Evolutionary conservation across 2,113 vertebrate genomes (phyloP), one percentile per base, ranked within the genome.

Genomic region (Pao palembangensis): DNA sequence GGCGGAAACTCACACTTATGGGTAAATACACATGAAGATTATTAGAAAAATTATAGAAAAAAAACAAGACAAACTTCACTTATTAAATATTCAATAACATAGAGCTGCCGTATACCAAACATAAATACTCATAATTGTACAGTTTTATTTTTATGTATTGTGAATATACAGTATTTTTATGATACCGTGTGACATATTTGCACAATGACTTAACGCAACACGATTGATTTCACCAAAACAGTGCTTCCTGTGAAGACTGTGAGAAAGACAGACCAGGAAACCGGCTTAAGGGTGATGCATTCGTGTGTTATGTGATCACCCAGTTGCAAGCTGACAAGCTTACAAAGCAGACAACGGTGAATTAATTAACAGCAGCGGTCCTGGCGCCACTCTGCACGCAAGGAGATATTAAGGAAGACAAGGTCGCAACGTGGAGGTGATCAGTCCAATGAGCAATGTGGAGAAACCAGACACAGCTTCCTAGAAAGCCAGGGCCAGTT

Each of bases 301-400:
- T 61, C 61, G 55, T 64, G 60, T 67, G 73, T 64, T 55, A 75
- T 66, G 80, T 67, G 81, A 84, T 80, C 78, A 64, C 69, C 69
- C 41, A 49, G 41, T 77, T 71, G 63, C 82, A 52, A 48, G 47
- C 47, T 49, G 47, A 49, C 47, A 49, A 49, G 67, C 79, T 71
- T 67, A 71, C 77, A 79, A 77, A 83, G 81, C 54, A 64, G 84
- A 88, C 84, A 82, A 76, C 55, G 55, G 81, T 74, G 79, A 89
- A 90, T 91, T 89, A 88, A 91, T 91, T 89, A 90, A 67, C 72
- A 66, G 71, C 63, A 54, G 72, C 78, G 71, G 48, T 67, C 58
- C 78, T 81, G 85, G 84, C 82, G 69, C 76, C 63, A 28, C 15
- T 44, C 58, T 44, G 12, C 68, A 72, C 50, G 51, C 64, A 6